Conservation (phyloP, 2,113 vertebrate species). For the Psittacara wagleri region DNA sequence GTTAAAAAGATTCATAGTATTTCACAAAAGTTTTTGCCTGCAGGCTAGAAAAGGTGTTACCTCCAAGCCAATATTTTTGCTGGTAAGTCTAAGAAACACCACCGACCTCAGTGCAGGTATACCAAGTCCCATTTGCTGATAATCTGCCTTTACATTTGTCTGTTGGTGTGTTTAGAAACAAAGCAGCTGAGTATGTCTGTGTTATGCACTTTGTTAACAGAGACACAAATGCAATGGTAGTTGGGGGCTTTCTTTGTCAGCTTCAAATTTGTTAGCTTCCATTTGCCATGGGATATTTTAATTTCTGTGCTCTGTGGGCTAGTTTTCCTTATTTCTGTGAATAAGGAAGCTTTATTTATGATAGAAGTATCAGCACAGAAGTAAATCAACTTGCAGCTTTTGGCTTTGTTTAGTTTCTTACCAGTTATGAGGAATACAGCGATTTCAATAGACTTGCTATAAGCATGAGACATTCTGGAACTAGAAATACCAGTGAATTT, state of each 20-base stretch:
- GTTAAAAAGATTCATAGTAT: not conserved
- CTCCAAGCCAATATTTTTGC: not conserved
- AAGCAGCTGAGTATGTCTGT: not conserved
- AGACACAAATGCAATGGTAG: not conserved
- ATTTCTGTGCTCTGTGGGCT: not conserved
- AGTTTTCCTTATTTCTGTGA: not conserved
- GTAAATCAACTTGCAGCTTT: not conserved
- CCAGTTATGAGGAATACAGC: not conserved
- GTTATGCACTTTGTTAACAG: not conserved
- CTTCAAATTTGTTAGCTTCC: not conserved
- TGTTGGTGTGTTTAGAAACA: not conserved
- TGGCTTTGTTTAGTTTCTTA: not conserved
- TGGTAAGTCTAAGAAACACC: not conserved
- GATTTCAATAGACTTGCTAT: not conserved
- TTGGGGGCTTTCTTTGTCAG: not conserved
- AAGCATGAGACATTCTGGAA: not conserved
- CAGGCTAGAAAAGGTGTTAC: not conserved
- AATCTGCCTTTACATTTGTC: not conserved
- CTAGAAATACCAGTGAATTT: not conserved
- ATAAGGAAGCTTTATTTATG: not conserved
- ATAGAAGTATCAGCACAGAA: not conserved
- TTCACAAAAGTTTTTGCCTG: not conserved
- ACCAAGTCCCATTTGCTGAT: not conserved
- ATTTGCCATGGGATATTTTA: not conserved
- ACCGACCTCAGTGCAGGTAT: not conserved